These are phyloP conservation scores for Mus musculus DNA, from an alignment of 2,113 vertebrate genomes.

Conservation along the genomic window GRCm39 chr6:101843501-101844000, in stretches of 20 bases:
- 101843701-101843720: neutral
- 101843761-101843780: neutral
- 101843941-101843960: neutral
- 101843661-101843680: neutral
- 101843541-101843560: neutral
- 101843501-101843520: neutral
- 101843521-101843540: neutral
- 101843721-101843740: neutral
- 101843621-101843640: neutral
- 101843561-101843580: neutral
- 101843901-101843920: neutral
- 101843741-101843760: neutral
- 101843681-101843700: neutral
- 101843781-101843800: neutral
- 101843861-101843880: too few species aligned
- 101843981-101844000: neutral
- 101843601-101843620: neutral
- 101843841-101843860: neutral
- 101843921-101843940: neutral
- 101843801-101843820: neutral
- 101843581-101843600: fast-evolving
- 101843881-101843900: neutral
- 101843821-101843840: too few species aligned
- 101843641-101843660: neutral
- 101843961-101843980: neutral